These are phyloP conservation scores for Cyclina sinensis DNA, from an alignment of 1,140 invertebrate species.

Conservation along the genomic window DNA sequence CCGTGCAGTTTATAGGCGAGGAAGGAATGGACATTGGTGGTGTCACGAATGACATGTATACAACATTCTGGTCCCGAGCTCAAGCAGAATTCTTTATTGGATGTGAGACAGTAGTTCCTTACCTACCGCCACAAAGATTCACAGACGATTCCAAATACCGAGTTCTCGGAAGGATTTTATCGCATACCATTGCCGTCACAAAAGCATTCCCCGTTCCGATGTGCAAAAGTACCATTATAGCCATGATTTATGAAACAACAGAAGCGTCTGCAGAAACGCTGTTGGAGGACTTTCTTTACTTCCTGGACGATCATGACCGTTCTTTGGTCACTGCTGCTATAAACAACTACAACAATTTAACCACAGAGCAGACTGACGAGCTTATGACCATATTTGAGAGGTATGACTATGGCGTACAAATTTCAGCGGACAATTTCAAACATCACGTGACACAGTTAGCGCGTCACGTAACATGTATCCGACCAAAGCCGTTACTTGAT, in stretches of 20 bases:
- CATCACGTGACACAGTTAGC: slow-evolving; percentile 29
- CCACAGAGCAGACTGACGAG: slow-evolving; percentile 5
- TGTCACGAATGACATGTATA: slow-evolving; percentile 36
- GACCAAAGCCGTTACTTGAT: slow-evolving; percentile 34
- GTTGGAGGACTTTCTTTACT: slow-evolving; percentile 37
- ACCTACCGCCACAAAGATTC: slow-evolving; percentile 26
- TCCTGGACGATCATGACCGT: slow-evolving; percentile 17
- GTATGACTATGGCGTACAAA: slow-evolving; percentile 13
- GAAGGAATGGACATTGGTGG: slow-evolving; percentile 38
- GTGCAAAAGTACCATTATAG: slow-evolving; percentile 42
- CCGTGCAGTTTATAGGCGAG: slow-evolving; percentile 18
- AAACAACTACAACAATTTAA: not conserved
- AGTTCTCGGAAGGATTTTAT: slow-evolving; percentile 48
- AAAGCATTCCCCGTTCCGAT: slow-evolving; percentile 25
- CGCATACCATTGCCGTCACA: slow-evolving; percentile 34
- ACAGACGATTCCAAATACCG: not conserved
- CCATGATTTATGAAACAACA: slow-evolving; percentile 43
- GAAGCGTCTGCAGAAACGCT: slow-evolving; percentile 14
- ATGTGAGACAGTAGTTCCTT: slow-evolving; percentile 20
- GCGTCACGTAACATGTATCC: slow-evolving; percentile 17
- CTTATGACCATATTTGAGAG: slow-evolving; percentile 27
- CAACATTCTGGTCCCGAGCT: slow-evolving; percentile 31
- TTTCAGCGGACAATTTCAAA: slow-evolving; percentile 17
- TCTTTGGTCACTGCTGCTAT: slow-evolving; percentile 3
- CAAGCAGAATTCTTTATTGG: slow-evolving; percentile 34